Base-by-base conservation (phyloP, 53 echinoderm and acorn worm genomes). In the Holothuria leucospilota region DNA sequence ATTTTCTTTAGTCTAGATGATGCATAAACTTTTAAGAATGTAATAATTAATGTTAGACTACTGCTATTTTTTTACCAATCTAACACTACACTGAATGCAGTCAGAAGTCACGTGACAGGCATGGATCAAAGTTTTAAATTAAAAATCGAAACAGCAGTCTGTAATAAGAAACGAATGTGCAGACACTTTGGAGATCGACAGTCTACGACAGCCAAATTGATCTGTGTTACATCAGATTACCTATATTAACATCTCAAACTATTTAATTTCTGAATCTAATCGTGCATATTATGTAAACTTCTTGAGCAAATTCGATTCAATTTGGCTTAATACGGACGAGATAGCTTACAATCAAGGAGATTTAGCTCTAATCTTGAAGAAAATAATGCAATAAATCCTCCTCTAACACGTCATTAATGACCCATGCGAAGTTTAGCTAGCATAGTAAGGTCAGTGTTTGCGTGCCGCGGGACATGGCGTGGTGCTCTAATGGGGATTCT, bases 261-360 rank as follows among this genome's bases (percentile, higher is more conserved):
- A 75, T 75, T 75, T 75, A 52, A 75, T 75, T 75, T 75, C 52
- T 21, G 52, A 46, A 75, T 52, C 52, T 25, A 75, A 75, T 75
- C 75, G 75, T 75, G 75, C 75, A 49, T 49, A 75, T 51, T 51
- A 75, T 75, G 75, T 52, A 49, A 75, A 75, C 75, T 51, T 75
- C 75, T 75, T 75, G 51, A 51, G 49, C 75, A 75, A 75, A 75
- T 75, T 75, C 75, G 75, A 75, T 75, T 75, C 75, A 75, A 75
- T 75, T 75, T 75, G 20, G 51, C 52, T 70, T 75, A 75, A 75
- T 27, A 75, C 75, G 75, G 75, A 75, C 75, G 75, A 75, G 75
- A 75, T 75, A 75, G 52, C 75, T 75, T 75, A 75, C 75, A 75
- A 75, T 75, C 75, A 75, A 75, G 75, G 75, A 75, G 41, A 75